A percentile compares a stretch with the other conserved stretches of the same genome.
These are phyloP conservation scores for Scaptomyza polygonia DNA, from an alignment of 2,888 invertebrate genomes.

Conservation along the genomic window DNA sequence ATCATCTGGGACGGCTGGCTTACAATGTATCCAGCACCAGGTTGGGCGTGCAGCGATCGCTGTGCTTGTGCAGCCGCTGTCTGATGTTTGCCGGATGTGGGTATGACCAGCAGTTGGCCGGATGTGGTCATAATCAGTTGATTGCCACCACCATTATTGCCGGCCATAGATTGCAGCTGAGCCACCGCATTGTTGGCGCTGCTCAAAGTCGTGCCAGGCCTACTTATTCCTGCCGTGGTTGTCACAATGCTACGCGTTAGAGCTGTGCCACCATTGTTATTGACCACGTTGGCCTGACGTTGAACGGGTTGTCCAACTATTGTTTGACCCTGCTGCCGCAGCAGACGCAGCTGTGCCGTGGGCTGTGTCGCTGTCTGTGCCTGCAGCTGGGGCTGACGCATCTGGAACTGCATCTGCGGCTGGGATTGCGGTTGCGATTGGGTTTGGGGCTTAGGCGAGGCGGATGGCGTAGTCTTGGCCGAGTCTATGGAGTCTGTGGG, in stretches of 20 bases:
- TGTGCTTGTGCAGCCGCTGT: constrained; percentile 48
- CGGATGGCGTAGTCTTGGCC: constrained; percentile 61
- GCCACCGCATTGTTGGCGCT: constrained; percentile 45
- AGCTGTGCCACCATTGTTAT: constrained; percentile 46
- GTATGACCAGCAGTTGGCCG: constrained; percentile 84
- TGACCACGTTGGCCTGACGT: constrained; percentile 81
- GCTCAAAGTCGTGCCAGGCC: constrained; percentile 84
- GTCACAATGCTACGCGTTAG: constrained; percentile 91
- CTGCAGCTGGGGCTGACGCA: constrained; percentile 37
- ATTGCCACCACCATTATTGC: constrained; percentile 69
- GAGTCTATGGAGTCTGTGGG: constrained; percentile 85
- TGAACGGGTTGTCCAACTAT: constrained; percentile 28
- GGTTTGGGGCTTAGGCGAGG: constrained; percentile 65
- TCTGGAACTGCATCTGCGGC: constrained; percentile 54
- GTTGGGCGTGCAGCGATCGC: constrained; percentile 49
- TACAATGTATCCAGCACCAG: constrained; percentile 59
- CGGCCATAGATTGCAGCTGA: constrained; percentile 76
- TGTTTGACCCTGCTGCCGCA: constrained; percentile 54
- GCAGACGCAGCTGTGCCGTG: constrained; percentile 54
- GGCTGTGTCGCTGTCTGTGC: constrained; percentile 24
- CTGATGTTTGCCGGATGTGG: constrained; percentile 60
- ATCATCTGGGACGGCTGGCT: constrained; percentile 55
- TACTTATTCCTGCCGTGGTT: constrained; percentile 89
- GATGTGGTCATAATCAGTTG: constrained; percentile 84
- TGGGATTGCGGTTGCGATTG: constrained; percentile 22